phyloP scores from a whole-genome alignment of 2,888 invertebrate species.

The Archips xylosteana region DNA sequence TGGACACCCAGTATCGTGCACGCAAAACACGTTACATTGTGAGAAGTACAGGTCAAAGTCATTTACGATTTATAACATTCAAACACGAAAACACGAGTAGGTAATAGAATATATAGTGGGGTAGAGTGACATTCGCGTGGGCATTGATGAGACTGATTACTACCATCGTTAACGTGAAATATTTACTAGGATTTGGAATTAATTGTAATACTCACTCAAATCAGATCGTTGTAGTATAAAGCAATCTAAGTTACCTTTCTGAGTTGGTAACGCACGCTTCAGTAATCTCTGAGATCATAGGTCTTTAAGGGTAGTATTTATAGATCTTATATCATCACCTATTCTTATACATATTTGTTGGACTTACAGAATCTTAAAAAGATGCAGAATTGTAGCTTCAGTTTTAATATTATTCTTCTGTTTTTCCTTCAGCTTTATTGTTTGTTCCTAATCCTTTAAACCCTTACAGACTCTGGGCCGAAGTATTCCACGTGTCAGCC shows the following conservation, averaged over 20 bases:
- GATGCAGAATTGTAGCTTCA: no score
- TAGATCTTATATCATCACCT: no score
- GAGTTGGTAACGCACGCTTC: no score
- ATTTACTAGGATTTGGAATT: neutral
- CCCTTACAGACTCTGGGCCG: constrained; percentile 96
- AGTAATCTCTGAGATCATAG: no score
- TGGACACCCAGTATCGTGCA: constrained; percentile 1
- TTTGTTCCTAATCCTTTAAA: neutral
- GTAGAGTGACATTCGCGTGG: constrained; percentile 10
- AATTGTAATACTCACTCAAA: no score
- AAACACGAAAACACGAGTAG: constrained; percentile 28
- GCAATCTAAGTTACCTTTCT: no score
- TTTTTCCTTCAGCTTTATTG: neutral
- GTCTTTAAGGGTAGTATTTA: no score
- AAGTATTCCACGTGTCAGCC: constrained; percentile 98
- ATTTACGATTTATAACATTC: constrained; percentile 36
- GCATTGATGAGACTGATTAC: neutral
- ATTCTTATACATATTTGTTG: no score
- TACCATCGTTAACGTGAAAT: neutral
- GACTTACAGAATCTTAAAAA: no score
- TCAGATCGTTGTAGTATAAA: no score
- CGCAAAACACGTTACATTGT: constrained; percentile 24
- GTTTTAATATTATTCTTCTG: neutral
- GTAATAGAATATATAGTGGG: constrained; percentile 28
- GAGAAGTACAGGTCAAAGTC: constrained; percentile 22